These are phyloP conservation scores for Itoplectis maculator DNA, from an alignment of 2,888 invertebrate species.

Conservation along the genomic window DNA sequence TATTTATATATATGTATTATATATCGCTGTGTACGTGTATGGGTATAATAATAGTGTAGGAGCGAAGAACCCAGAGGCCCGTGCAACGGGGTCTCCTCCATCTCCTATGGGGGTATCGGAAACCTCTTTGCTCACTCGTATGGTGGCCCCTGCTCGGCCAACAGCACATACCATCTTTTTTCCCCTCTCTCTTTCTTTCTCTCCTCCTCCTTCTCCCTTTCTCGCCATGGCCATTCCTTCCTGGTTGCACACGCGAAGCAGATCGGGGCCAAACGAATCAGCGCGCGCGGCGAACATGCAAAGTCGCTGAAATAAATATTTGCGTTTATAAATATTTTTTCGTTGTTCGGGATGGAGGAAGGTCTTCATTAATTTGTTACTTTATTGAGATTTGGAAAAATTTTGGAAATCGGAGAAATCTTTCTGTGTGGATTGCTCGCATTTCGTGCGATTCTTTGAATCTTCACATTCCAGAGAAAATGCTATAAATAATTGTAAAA, in stretches of 20 bases:
- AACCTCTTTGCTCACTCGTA: conserved; percentile 75
- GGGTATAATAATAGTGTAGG: conserved; percentile 38
- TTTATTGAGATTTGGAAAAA: too few relatives aligned
- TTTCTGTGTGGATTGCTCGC: too few relatives aligned
- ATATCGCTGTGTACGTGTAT: conserved; percentile 8
- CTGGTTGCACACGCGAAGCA: background rate
- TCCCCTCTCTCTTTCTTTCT: background rate
- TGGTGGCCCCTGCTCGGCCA: conserved; percentile 25
- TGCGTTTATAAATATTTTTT: too few relatives aligned
- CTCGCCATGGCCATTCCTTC: conserved; percentile 33
- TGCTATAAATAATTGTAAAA: too few relatives aligned
- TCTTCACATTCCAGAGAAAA: too few relatives aligned
- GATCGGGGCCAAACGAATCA: background rate
- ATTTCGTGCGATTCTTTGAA: too few relatives aligned
- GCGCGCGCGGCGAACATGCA: too few relatives aligned
- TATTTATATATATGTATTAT: conserved; percentile 6
- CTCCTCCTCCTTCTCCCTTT: too few relatives aligned
- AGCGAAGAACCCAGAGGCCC: conserved; percentile 67
- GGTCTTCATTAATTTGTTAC: too few relatives aligned
- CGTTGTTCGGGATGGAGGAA: too few relatives aligned
- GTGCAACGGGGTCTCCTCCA: conserved; percentile 76
- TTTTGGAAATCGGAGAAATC: too few relatives aligned
- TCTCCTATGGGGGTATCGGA: conserved; percentile 76
- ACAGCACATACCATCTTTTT: background rate
- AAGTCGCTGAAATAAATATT: too few relatives aligned